phyloP scores from a whole-genome alignment of 2,797 vertebrate species.

The Borostomias antarcticus region DNA sequence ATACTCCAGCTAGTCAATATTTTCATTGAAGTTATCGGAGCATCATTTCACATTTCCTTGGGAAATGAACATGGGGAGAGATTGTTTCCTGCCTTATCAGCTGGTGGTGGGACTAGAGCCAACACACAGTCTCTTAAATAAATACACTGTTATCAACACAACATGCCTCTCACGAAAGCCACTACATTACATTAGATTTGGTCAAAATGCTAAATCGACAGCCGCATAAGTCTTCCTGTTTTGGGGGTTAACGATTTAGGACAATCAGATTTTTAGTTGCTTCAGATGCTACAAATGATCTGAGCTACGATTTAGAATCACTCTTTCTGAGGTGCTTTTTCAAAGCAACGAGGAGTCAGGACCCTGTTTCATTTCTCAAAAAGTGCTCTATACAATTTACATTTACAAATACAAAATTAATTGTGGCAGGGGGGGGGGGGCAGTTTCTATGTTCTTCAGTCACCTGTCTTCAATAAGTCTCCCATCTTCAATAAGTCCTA shows the following conservation, averaged over 20 bases:
- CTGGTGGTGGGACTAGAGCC: conserved; percentile 2
- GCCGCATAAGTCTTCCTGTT: background rate
- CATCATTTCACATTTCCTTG: conserved; percentile 55
- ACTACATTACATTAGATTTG: conserved; percentile 15
- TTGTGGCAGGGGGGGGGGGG: too few species aligned
- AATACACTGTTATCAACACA: conserved; percentile 12
- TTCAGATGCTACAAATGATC: conserved; percentile 5
- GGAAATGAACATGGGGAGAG: conserved; percentile 44
- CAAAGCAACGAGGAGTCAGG: conserved; percentile 28
- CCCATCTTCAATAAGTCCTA: too few species aligned
- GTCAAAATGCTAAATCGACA: conserved; percentile 22
- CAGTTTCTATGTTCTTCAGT: too few species aligned
- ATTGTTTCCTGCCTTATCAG: conserved; percentile 14
- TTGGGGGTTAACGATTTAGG: background rate
- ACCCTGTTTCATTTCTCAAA: conserved; percentile 37
- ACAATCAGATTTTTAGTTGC: background rate
- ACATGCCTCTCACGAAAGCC: conserved; percentile 13
- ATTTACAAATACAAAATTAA: background rate
- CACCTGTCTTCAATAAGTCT: too few species aligned
- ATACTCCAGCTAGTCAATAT: conserved; percentile 25
- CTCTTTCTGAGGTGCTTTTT: conserved; percentile 8
- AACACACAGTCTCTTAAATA: conserved; percentile 13
- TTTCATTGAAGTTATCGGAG: conserved; percentile 35
- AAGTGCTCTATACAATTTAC: conserved; percentile 35
- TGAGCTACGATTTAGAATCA: background rate